These are phyloP conservation scores for Epinephelus lanceolatus DNA, from an alignment of 2,113 vertebrate species.

Conservation along the genomic window DNA sequence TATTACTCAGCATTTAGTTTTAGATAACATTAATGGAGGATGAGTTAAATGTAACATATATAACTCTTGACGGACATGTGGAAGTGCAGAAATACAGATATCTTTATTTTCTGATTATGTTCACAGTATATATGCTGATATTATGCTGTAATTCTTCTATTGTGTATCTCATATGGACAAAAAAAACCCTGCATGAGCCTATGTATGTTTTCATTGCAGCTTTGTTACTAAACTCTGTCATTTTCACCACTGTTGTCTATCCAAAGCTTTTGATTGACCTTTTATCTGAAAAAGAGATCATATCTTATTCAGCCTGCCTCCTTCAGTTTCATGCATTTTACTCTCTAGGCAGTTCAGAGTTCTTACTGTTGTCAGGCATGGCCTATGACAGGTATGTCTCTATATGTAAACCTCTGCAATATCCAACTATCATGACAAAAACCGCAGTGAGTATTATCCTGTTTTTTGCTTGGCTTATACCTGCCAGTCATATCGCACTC, in stretches of 20 bases:
- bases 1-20: neutral
- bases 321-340: constrained; percentile 31
- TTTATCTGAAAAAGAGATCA: constrained; percentile 42
- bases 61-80: neutral
- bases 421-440: constrained; percentile 26
- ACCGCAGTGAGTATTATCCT: neutral
- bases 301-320: constrained; percentile 38
- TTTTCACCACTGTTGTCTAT: constrained; percentile 20
- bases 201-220: constrained; percentile 45
- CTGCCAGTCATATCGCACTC: neutral
- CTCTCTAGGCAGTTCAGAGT: constrained; percentile 8
- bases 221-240: too few species aligned
- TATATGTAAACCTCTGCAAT: constrained; percentile 31
- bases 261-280: constrained; percentile 45
- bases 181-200: constrained; percentile 31
- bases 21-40: neutral
- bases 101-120: constrained; percentile 19
- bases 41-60: neutral
- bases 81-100: neutral
- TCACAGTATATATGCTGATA: constrained; percentile 14
- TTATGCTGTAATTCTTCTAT: constrained; percentile 10
- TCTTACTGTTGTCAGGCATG: constrained; percentile 29
- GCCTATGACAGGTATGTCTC: constrained; percentile 54
- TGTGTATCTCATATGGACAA: neutral
- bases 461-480: constrained; percentile 16